Evolutionary conservation across 2,113 vertebrate genomes (phyloP), one percentile per base, ranked within the genome.

Genomic region (Malurus alboscapulatus): DNA sequence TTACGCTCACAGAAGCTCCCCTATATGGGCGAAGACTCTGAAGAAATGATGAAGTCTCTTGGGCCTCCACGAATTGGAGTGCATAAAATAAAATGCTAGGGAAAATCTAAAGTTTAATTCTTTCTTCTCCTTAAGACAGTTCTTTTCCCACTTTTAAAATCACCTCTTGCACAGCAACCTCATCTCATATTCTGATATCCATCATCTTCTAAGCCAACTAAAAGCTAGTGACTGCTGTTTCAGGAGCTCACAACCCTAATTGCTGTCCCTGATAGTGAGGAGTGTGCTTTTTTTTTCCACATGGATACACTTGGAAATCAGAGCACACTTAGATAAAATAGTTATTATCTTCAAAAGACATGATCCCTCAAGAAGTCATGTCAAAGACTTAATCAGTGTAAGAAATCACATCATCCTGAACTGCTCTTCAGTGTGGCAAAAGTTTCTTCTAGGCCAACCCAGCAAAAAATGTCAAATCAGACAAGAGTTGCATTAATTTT

Each of bases 321-420:
- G 47, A 63, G 50, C 24, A 62, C 51, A 48, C 63, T 77, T 93
- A 89, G 22, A 40, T 80, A 90, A 90, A 50, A n/a, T 15, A 72
- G 69, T 72, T 79, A 67, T 84, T 85, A 79, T 30, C 45, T 93
- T 68, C 50, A 59, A 62, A 90, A 92, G 42, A 90, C 10, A 0
- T 63, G 53, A 62, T 94, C 17, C 80, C 40, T 87, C 62, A 80
- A 81, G 57, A 82, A 92, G 65, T 87, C 54, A 57, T 30, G 38
- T 79, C 76, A 73, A 90, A 95, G 74, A 90, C 48, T 79, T 77
- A 66, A 91, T 84, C 79, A 40, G 57, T 48, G 30, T 72, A 66
- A 92, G 83, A 94, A 96, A 96, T 48, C 75, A 59, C 59, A 88
- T 94, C 48, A 88, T 48, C 53, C 58, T 67, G 51, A 95, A 73